Base-by-base conservation (phyloP, 2,888 invertebrate species). In the Lamellibrachia columna region DNA sequence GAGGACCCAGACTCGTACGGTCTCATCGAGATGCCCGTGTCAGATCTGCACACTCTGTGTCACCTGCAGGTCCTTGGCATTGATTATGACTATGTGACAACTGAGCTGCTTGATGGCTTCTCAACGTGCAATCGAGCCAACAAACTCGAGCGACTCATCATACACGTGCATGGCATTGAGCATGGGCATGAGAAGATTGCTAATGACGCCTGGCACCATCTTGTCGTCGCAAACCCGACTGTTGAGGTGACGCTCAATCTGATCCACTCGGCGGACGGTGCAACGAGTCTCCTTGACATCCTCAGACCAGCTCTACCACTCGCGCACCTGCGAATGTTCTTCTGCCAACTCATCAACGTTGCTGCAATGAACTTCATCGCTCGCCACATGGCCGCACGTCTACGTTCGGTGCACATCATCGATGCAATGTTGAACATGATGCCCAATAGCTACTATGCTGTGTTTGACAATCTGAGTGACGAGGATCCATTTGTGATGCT, bases 241-340 rank as follows among this genome's bases (percentile, higher is more conserved):
- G 97, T 97, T 95, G 97, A 97, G 95, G 96, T 98, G 15, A 97
- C 97, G 91, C 95, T 98, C 91, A 97, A 97, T 93, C 96, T 98
- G 90, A 97, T 98, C 94, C 98, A 98, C 96, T 98, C 98, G 58
- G 97, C 97, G 94, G 97, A 97, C 94, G 98, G 98, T 92, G 92
- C 92, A n/a, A 28, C 11, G 9, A 97, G 97, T 93, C 96, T 98
- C 94, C 97, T 98, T 93, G 97, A 97, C 93, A 97, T 98, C 94
- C 96, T 98, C 92, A 97, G 97, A 94, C 97, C 97, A 91, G 97
- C 97, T 93, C 98, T 98, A 98, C 98, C 98, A 40, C 97, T 98
- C 52, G 97, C 98, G 52, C 98, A 98, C 96, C 97, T 98, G 92
- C 97, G 98, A 95, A 97, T 98, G 93, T 97, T 98, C 94, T 98